These are phyloP conservation scores for Lochmaea capreae DNA, from an alignment of 2,888 invertebrate genomes.

Conservation along the genomic window DNA sequence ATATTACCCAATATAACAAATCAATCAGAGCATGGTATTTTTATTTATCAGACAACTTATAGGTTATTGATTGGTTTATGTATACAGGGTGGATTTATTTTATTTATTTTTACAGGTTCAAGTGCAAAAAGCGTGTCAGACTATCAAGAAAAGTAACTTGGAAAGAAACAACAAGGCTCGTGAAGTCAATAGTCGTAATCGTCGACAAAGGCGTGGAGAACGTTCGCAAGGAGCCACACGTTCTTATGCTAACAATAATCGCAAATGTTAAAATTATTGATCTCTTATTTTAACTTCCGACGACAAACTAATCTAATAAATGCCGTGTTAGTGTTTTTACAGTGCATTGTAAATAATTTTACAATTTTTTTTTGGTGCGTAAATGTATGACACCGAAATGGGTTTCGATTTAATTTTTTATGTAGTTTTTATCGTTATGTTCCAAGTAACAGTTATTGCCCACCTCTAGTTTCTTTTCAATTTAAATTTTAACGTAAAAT, in stretches of 20 bases:
- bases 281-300: conserved; percentile 56
- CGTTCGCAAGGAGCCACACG: conserved; percentile 65
- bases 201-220: conserved; percentile 65
- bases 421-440: neutral
- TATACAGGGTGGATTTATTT: neutral
- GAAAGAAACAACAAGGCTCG: conserved; percentile 68
- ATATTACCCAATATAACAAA: conserved; percentile 18
- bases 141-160: conserved; percentile 63
- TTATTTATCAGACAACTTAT: too few relatives aligned
- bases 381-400: too few relatives aligned
- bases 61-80: too few relatives aligned
- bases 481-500: too few relatives aligned
- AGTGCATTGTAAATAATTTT: neutral
- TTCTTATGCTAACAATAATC: conserved; percentile 68
- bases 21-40: too few relatives aligned
- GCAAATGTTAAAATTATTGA: conserved; percentile 66
- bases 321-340: neutral
- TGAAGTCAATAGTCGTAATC: conserved; percentile 66
- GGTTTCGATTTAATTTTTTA: too few relatives aligned
- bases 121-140: conserved; percentile 62
- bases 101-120: conserved; percentile 60
- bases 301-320: neutral
- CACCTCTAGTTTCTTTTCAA: neutral
- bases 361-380: too few relatives aligned
- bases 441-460: neutral